Evolutionary conservation across 2,797 vertebrate genomes (phyloP).

Genomic region (Cetoscarus ocellatus): DNA sequence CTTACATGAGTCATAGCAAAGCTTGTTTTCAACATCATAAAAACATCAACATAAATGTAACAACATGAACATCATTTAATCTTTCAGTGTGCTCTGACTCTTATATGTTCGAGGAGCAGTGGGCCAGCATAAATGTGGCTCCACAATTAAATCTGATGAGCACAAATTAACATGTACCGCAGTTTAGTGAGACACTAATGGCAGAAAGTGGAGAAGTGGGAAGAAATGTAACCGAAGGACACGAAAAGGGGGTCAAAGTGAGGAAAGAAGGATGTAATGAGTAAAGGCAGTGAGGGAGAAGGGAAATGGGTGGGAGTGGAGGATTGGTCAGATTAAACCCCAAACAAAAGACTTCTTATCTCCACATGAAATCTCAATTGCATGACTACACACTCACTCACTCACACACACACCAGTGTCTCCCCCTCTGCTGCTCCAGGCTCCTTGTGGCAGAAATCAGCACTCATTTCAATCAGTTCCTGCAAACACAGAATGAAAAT

Average conservation of each 20-base stretch:
- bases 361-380: constrained; percentile 69
- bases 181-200: background rate
- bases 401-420: constrained; percentile 18
- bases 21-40: too few relatives aligned
- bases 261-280: constrained; percentile 47
- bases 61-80: too few relatives aligned
- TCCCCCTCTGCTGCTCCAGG: constrained; percentile 9
- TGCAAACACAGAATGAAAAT: background rate
- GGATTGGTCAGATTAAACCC: constrained; percentile 67
- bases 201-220: constrained; percentile 3
- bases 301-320: constrained; percentile 49
- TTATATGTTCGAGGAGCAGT: background rate
- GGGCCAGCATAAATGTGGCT: background rate
- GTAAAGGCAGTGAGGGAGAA: constrained; percentile 49
- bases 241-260: constrained; percentile 33
- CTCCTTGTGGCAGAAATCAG: constrained; percentile 10
- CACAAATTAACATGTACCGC: background rate
- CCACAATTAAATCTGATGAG: background rate
- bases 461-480: constrained; percentile 8
- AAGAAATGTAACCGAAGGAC: constrained; percentile 27
- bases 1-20: too few relatives aligned
- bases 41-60: too few relatives aligned
- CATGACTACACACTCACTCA: constrained; percentile 49
- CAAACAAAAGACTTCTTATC: constrained; percentile 75
- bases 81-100: background rate